Conservation (phyloP, 30 jellyfish, hydroid and myxozoan species). For the Turritopsis dohrnii region DNA sequence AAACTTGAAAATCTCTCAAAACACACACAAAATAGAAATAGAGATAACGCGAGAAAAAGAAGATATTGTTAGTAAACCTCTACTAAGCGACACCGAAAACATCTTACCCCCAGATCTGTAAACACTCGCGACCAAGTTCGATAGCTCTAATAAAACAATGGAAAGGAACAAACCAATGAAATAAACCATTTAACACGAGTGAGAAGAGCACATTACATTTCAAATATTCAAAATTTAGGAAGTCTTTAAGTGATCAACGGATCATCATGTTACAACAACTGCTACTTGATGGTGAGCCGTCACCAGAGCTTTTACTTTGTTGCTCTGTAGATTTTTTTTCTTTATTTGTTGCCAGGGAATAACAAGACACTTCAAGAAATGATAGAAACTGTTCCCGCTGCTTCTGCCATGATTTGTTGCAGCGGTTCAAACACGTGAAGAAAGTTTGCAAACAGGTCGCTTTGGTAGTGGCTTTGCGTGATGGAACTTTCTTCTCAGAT, state of each 20-base stretch:
- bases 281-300: too few species aligned
- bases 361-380: conserved; percentile 45
- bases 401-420: conserved; percentile 45
- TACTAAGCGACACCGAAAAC: background rate
- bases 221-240: too few species aligned
- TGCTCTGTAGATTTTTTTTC: too few species aligned
- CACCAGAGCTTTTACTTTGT: background rate
- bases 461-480: too few species aligned
- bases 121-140: conserved; percentile 99
- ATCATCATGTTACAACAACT: too few species aligned
- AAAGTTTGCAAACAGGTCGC: conserved; percentile 75
- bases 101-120: conserved; percentile 88
- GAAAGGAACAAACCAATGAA: background rate
- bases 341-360: conserved; percentile 42
- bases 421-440: conserved; percentile 63
- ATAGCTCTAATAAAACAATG: conserved; percentile 63
- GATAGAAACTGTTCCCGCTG: conserved; percentile 60
- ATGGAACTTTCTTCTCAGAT: too few species aligned
- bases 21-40: background rate
- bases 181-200: background rate
- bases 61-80: too few species aligned
- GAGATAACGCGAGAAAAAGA: too few species aligned
- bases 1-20: too few species aligned
- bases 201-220: too few species aligned
- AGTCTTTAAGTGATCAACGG: too few species aligned